Evolutionary conservation across 2,888 invertebrate species (phyloP), one percentile per base, ranked within the genome.

Genomic region (Stenoptilia bipunctidactyla): DNA sequence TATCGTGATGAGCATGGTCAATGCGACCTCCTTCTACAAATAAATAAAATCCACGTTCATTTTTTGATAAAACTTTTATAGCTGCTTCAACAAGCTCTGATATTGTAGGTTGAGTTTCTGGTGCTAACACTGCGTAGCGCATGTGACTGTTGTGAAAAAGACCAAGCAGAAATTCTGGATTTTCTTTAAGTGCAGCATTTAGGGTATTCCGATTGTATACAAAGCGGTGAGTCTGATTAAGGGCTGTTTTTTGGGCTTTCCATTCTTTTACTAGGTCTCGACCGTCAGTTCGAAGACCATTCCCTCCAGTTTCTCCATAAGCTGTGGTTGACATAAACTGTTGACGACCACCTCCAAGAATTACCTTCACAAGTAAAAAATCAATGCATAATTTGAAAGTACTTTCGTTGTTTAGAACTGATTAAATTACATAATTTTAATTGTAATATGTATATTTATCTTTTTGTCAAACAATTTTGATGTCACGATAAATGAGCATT

Each of bases 271-370:
- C 89, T 38, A 92, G 72, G 66, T 92, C 86, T 2, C 82, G 72
- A 1, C 85, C 86, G 56, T 92, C 92, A 2, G 66, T 52, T 36
- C 88, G 63, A 1, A 54, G 48, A 0, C 88, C 86, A 0, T 12
- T 15, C 1, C 60, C 52, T 1, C 82, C 83, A 45, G 86, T 84
- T 15, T 74, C 85, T 61, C 88, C 90, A 13, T 49, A 49, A 0
- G 51, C 53, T 1, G 61, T 62, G 9, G 68, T 82, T 0, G 89
- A 87, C 12, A 89, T 56, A 48, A 93, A 89, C 43, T 88, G 85
- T 5, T 71, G 66, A 15, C 90, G 76, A 1, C 93, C 93, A 0
- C 93, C 92, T 0, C 92, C 93, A 43, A 93, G 61, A 35, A 92
- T 87, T 0, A 91, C 87, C 85, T 89, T 47, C 1, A 46, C 43